phyloP scores from a whole-genome alignment of 2,797 vertebrate species.

The Liasis olivaceus region DNA sequence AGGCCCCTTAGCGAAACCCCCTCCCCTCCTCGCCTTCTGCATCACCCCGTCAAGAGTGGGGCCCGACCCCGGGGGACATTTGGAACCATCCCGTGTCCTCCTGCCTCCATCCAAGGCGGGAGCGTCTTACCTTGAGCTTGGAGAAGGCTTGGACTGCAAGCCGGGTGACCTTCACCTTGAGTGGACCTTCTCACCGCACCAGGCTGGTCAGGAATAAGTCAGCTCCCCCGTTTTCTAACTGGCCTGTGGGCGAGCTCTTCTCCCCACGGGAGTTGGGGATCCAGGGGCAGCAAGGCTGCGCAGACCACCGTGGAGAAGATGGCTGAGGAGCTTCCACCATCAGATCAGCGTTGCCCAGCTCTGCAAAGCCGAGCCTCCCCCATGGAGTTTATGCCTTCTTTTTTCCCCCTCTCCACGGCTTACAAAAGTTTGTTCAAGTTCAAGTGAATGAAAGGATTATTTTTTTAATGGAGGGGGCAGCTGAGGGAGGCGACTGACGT shows the following conservation, averaged over 20 bases:
- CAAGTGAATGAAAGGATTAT: conserved; percentile 48
- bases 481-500: conserved; percentile 15
- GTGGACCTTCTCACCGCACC: neutral
- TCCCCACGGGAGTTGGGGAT: neutral
- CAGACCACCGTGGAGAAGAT: neutral
- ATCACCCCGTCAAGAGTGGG: neutral
- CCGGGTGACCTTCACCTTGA: neutral
- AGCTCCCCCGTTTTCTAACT: neutral
- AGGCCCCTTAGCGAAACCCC: neutral
- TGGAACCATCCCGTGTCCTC: neutral
- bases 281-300: neutral
- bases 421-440: conserved; percentile 64
- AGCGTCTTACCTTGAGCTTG: conserved; percentile 60
- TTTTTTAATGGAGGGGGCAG: conserved; percentile 64
- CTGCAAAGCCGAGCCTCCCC: neutral
- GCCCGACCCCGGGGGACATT: neutral
- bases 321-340: conserved; percentile 32
- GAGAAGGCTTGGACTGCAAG: neutral
- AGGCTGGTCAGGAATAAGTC: neutral
- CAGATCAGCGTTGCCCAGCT: conserved; percentile 46
- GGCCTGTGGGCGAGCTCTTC: rapidly evolving
- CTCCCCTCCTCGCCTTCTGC: neutral
- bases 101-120: neutral
- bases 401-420: conserved; percentile 41
- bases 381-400: conserved; percentile 16